Evolutionary conservation across 1,140 invertebrate genomes (phyloP).

Genomic region (Apis cerana): DNA sequence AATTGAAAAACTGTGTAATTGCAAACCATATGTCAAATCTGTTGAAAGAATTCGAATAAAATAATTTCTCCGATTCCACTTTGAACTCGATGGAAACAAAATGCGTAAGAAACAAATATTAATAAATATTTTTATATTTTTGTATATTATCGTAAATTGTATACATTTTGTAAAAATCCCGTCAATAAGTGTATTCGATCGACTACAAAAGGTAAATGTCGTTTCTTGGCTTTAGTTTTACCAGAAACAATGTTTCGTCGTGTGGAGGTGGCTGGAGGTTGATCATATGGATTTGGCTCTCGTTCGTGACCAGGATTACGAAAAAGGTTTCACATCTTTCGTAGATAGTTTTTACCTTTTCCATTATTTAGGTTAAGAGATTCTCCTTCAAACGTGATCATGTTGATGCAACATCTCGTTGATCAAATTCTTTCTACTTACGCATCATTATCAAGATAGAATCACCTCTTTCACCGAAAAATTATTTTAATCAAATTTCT

Average conservation of each 20-base stretch:
- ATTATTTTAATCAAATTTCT: neutral
- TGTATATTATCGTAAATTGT: too few species aligned
- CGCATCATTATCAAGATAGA: neutral
- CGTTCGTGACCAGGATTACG: slow-evolving; percentile 71
- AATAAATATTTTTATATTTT: slow-evolving; percentile 4
- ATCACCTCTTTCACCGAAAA: neutral
- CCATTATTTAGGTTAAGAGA: neutral
- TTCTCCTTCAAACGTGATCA: neutral
- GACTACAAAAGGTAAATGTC: slow-evolving; percentile 67
- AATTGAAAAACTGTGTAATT: neutral
- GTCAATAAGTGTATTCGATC: slow-evolving; percentile 38
- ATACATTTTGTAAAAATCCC: neutral
- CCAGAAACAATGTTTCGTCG: slow-evolving; percentile 42
- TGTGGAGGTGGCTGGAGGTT: slow-evolving; percentile 62
- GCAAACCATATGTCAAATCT: neutral
- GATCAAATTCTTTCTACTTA: neutral
- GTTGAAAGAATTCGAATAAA: neutral
- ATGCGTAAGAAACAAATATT: too few species aligned
- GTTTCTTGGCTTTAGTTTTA: slow-evolving; percentile 59
- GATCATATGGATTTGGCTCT: slow-evolving; percentile 75
- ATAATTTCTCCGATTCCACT: too few species aligned
- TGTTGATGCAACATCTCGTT: neutral
- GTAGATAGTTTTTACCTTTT: slow-evolving; percentile 33
- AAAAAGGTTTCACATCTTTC: slow-evolving; percentile 60
- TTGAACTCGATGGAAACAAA: neutral